Evolutionary conservation across 2,888 invertebrate species (phyloP), one percentile per base, ranked within the genome.

Genomic region (Saturnia japonica): DNA sequence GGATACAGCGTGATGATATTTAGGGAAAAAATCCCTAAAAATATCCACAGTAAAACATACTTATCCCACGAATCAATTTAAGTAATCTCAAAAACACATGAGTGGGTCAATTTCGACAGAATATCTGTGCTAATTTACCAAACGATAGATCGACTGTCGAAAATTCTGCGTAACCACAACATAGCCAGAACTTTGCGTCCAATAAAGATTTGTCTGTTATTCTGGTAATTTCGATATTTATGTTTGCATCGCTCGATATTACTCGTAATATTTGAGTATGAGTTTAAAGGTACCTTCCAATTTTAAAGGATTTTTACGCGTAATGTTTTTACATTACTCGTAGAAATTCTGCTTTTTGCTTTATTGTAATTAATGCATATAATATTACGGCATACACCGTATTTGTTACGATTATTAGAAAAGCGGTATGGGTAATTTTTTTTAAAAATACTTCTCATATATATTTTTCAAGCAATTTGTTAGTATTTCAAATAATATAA

Each of bases 161-260:
- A 57, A 69, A 69, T 68, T 69, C 42, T 57, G 67, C 34, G 43
- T 67, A 45, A 22, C 70, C 62, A 62, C n/a, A 42, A 57, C 42
- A 28, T 43, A 70, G 54, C 62, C 67, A 69, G 54, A 69, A 70
- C 70, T 43, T 25, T 54, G 66, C 19, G 54, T 28, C 19, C 66
- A 66, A 22, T 70, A 66, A 22, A 67, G 22, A 45, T 25, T 22
- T 45, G 12, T 12, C 51, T 42, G 16, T 34, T 69, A 70, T 70
- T 70, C 66, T 66, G 25, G 51, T 8, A 42, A 14, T 47, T 34
- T 40, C 51, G 64, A 66, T 25, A 66, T 67, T 54, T 12, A 66
- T 25, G 11, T 25, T 43, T 9, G n/a, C 14, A n/a, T 62, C 1
- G 2, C 22, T 54, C 22, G 22, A 54, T n/a, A 54, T 54, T 54